These are phyloP conservation scores for Protaetia brevitarsis DNA, from an alignment of 1,140 invertebrate species.

Conservation along the genomic window DNA sequence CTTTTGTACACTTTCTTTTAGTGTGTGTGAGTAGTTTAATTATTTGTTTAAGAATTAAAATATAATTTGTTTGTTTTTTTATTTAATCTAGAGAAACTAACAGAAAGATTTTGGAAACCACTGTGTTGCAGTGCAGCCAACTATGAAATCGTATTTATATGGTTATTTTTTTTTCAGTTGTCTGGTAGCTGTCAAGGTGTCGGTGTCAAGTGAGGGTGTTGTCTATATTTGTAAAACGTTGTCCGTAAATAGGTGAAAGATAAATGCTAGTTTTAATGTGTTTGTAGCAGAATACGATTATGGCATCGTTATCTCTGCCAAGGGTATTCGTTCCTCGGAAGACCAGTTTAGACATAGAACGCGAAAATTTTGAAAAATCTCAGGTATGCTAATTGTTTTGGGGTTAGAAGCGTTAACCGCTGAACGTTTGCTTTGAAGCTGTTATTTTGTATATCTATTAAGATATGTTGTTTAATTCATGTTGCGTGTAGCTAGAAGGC, in stretches of 20 bases:
- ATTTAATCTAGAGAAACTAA: too few species aligned
- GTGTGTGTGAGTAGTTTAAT: too few species aligned
- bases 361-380: constrained; percentile 72
- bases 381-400: constrained; percentile 56
- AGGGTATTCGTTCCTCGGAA: constrained; percentile 68
- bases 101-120: too few species aligned
- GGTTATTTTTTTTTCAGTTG: too few species aligned
- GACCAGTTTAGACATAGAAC: constrained; percentile 69
- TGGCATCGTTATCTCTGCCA: constrained; percentile 72
- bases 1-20: too few species aligned
- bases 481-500: too few species aligned
- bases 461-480: neutral
- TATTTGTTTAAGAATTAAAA: too few species aligned
- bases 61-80: too few species aligned
- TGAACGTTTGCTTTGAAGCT: neutral
- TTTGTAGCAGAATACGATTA: constrained; percentile 37
- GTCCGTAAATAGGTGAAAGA: neutral
- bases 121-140: too few species aligned
- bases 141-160: too few species aligned
- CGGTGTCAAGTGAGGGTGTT: constrained; percentile 22
- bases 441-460: neutral
- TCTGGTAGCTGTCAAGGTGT: too few species aligned
- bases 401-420: neutral
- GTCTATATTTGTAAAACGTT: neutral
- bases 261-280: neutral